These are phyloP conservation scores for Gallinago stenura DNA, from an alignment of 2,797 vertebrate genomes.

Conservation along the genomic window DNA sequence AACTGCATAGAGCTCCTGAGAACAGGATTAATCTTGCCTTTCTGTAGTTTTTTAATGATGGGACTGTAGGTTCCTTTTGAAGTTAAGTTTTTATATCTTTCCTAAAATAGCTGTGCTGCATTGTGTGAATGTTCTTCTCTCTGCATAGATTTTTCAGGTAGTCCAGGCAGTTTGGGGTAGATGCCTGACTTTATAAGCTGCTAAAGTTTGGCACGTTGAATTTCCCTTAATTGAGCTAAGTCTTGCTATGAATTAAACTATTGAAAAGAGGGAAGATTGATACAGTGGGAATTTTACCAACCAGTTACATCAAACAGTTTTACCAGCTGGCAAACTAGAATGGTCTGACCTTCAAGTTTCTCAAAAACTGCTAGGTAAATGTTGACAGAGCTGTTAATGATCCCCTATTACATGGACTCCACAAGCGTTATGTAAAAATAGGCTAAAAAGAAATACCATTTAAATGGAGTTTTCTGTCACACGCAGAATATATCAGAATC, in stretches of 20 bases:
- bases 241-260: neutral
- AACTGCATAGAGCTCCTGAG: neutral
- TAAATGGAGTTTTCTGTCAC: neutral
- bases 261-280: neutral
- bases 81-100: neutral
- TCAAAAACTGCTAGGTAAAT: neutral
- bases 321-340: neutral
- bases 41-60: neutral
- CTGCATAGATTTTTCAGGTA: neutral
- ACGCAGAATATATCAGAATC: neutral
- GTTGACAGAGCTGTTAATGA: conserved; percentile 18
- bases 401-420: neutral
- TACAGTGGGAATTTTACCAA: conserved; percentile 10
- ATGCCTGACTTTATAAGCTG: neutral
- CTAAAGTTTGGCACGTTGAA: neutral
- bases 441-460: too few species aligned
- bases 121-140: neutral
- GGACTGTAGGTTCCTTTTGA: neutral
- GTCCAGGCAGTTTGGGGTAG: neutral
- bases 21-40: neutral
- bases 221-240: neutral
- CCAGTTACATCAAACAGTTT: neutral
- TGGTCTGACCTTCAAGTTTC: neutral
- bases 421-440: neutral
- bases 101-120: neutral